Evolutionary conservation across 1,140 invertebrate species (phyloP).

Genomic region (Philotrypesis tridentata): DNA sequence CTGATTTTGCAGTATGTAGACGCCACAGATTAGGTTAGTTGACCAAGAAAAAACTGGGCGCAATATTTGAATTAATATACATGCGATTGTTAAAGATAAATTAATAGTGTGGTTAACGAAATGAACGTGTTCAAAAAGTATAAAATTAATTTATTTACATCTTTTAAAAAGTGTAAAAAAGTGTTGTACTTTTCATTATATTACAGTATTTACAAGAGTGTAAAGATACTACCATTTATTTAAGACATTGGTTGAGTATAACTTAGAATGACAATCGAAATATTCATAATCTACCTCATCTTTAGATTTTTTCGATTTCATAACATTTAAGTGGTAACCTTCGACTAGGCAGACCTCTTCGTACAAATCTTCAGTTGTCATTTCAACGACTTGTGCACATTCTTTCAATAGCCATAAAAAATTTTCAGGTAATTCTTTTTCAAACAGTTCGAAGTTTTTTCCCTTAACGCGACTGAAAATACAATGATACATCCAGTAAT

Average conservation of each 20-base stretch:
- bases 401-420: constrained; percentile 75
- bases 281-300: constrained; percentile 23
- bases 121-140: background rate
- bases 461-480: constrained; percentile 58
- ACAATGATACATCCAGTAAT: constrained; percentile 68
- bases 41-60: background rate
- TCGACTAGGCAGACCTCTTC: constrained; percentile 69
- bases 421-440: constrained; percentile 68
- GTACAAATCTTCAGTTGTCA: constrained; percentile 69
- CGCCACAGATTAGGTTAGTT: background rate
- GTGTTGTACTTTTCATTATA: background rate
- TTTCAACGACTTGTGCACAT: constrained; percentile 70
- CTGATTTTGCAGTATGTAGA: constrained; percentile 23
- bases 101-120: background rate
- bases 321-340: constrained; percentile 55
- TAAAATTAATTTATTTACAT: constrained; percentile 25
- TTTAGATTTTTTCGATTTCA: constrained; percentile 18
- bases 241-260: constrained; percentile 18
- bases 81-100: background rate
- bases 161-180: background rate
- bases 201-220: background rate
- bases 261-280: constrained; percentile 9
- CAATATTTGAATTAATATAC: background rate
- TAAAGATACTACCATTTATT: constrained; percentile 39
- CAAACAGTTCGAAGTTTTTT: constrained; percentile 65